phyloP scores from a whole-genome alignment of 2,888 invertebrate genomes.

The Drosophila antonietae region DNA sequence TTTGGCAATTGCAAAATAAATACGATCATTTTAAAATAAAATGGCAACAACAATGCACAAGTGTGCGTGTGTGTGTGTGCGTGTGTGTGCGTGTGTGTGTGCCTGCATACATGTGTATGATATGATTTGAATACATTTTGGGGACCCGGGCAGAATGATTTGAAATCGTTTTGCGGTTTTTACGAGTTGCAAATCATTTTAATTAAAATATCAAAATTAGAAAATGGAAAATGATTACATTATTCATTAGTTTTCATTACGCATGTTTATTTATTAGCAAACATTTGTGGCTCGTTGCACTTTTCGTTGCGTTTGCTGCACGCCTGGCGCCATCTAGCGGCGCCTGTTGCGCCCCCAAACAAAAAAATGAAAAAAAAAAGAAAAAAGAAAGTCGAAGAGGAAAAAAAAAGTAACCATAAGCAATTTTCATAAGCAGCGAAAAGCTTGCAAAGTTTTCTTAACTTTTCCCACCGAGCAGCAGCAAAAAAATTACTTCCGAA shows the following conservation, averaged over 20 bases:
- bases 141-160: slow-evolving; percentile 64
- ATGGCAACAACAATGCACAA: slow-evolving; percentile 45
- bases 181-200: slow-evolving; percentile 82
- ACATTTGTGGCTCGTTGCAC: slow-evolving; percentile 59
- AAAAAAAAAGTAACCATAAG: slow-evolving; percentile 12
- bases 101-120: slow-evolving; percentile 33
- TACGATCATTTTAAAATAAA: slow-evolving; percentile 74
- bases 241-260: slow-evolving; percentile 82
- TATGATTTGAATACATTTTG: slow-evolving; percentile 73
- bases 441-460: slow-evolving; percentile 73
- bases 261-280: slow-evolving; percentile 75
- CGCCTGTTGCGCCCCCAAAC: background rate
- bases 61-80: slow-evolving; percentile 13
- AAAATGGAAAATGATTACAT: slow-evolving; percentile 81
- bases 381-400: background rate
- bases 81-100: slow-evolving; percentile 6
- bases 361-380: background rate
- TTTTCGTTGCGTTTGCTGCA: slow-evolving; percentile 49
- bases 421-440: slow-evolving; percentile 48
- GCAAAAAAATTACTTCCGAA: slow-evolving; percentile 25
- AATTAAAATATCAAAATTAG: slow-evolving; percentile 82
- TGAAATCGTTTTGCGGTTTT: slow-evolving; percentile 81
- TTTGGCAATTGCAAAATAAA: slow-evolving; percentile 71
- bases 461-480: slow-evolving; percentile 48
- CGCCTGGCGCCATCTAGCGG: slow-evolving; percentile 69